Conservation (phyloP, 2,888 invertebrate genomes). For the Pandemis corylana region DNA sequence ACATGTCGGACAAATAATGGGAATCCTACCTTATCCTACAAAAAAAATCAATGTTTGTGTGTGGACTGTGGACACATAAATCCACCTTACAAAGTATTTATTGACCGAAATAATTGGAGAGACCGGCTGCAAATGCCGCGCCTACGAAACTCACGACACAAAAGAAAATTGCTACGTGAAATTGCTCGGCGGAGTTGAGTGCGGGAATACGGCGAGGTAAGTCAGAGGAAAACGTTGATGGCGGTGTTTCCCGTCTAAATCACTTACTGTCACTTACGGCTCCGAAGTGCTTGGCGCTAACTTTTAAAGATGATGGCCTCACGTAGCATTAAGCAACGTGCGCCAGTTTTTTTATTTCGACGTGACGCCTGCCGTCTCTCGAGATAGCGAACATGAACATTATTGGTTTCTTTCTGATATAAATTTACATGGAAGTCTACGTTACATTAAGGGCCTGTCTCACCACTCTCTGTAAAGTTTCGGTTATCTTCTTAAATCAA, state of each 20-base stretch:
- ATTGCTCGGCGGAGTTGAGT: conserved; percentile 16
- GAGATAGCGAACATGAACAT: too few relatives aligned
- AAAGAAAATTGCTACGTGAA: conserved; percentile 12
- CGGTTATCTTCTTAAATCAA: too few relatives aligned
- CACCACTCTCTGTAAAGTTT: too few relatives aligned
- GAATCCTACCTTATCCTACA: background rate
- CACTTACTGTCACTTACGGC: conserved; percentile 11
- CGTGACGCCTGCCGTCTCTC: background rate
- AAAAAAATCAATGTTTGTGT: background rate
- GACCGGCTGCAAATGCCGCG: conserved; percentile 1
- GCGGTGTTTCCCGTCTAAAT: conserved; percentile 4
- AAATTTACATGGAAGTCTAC: too few relatives aligned
- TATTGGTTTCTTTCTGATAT: too few relatives aligned
- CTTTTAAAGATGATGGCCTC: background rate
- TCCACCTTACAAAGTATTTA: background rate
- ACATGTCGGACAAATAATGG: background rate
- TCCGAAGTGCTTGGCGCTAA: background rate
- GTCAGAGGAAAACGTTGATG: background rate
- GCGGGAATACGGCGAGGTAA: background rate
- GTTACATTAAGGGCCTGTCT: too few relatives aligned
- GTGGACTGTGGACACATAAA: background rate
- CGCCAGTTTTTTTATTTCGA: background rate
- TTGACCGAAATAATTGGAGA: conserved; percentile 17
- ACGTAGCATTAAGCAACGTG: background rate
- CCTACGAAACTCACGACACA: conserved; percentile 8